phyloP scores from a whole-genome alignment of 2,888 invertebrate genomes.

The Cerceris ruficornis region DNA sequence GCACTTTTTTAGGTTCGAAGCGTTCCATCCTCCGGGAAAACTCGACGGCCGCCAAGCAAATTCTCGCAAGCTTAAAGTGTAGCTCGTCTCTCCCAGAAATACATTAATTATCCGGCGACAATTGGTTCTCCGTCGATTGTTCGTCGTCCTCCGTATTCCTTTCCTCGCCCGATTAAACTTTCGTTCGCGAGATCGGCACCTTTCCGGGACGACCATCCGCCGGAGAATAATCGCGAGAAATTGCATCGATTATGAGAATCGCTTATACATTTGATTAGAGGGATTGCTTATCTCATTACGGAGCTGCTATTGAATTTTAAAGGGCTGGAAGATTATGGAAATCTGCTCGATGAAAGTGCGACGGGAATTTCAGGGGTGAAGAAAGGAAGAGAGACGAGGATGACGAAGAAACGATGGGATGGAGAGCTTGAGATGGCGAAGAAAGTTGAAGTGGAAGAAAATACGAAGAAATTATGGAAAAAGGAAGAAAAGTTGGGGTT shows the following conservation, averaged over 20 bases:
- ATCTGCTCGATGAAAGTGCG: no score
- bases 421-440: no score
- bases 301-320: not conserved
- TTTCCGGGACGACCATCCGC: not conserved
- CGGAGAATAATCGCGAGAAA: not conserved
- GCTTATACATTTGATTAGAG: not conserved
- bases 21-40: slow-evolving; percentile 23
- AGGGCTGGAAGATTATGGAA: no score
- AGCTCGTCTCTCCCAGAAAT: slow-evolving; percentile 50
- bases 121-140: slow-evolving; percentile 29
- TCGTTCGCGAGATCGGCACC: not conserved
- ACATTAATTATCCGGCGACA: slow-evolving; percentile 55
- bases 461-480: no score
- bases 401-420: no score
- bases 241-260: not conserved
- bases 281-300: not conserved
- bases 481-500: no score
- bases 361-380: no score
- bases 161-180: slow-evolving; percentile 37
- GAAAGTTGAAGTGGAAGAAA: no score
- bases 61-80: slow-evolving; percentile 51
- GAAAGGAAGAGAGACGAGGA: no score
- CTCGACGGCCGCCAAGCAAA: slow-evolving; percentile 29
- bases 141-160: slow-evolving; percentile 16
- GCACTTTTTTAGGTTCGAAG: not conserved